phyloP scores from a whole-genome alignment of 2,797 vertebrate species.

The Clarias platycephalus region DNA sequence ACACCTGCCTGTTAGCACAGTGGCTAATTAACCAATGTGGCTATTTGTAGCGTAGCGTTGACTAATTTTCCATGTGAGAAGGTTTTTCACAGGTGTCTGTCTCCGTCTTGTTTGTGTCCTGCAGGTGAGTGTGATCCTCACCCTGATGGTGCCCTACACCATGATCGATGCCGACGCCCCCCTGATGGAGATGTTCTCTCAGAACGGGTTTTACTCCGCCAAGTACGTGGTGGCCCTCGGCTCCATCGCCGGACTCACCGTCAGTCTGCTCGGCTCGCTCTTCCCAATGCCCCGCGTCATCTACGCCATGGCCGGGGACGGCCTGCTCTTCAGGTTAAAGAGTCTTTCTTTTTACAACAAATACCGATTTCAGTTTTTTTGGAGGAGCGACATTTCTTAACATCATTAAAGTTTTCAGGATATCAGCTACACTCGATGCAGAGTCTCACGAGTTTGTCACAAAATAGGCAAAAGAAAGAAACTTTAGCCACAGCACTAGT shows the following conservation, averaged over 20 bases:
- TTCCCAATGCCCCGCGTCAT: constrained; percentile 97
- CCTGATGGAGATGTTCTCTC: constrained; percentile 96
- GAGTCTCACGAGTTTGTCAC: not conserved
- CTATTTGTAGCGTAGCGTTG: not conserved
- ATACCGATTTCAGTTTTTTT: not conserved
- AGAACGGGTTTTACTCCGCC: constrained; percentile 86
- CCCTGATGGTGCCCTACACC: constrained; percentile 91
- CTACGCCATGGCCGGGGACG: constrained; percentile 97
- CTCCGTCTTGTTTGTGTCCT: not conserved
- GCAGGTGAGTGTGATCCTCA: constrained; percentile 95
- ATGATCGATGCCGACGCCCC: constrained; percentile 93
- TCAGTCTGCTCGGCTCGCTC: constrained; percentile 92
- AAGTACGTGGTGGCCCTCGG: constrained; percentile 94
- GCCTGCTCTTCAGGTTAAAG: constrained; percentile 90
- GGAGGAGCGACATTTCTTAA: not conserved
- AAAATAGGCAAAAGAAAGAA: not conserved
- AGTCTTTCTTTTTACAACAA: not conserved
- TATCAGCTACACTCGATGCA: not conserved
- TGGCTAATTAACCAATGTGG: not conserved
- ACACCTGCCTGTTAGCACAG: not conserved
- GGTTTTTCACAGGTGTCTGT: not conserved
- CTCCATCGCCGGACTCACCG: constrained; percentile 90
- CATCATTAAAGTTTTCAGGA: not conserved
- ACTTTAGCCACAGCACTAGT: not conserved
- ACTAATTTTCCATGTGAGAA: not conserved